phyloP scores from a whole-genome alignment of 2,113 vertebrate genomes.

The Noturus placidus region DNA sequence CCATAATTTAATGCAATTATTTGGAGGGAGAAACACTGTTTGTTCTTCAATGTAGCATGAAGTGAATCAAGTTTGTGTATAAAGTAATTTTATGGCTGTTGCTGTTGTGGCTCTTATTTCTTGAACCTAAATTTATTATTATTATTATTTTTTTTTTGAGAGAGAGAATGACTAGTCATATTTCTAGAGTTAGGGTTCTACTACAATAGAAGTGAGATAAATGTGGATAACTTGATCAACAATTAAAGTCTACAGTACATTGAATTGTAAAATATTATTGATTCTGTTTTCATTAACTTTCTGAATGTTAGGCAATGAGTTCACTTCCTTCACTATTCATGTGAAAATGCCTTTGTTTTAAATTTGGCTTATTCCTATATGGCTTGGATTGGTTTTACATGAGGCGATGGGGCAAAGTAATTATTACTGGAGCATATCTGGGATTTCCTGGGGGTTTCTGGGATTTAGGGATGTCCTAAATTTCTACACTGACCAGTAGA shows the following conservation, averaged over 20 bases:
- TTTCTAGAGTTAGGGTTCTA: slow-evolving; percentile 2
- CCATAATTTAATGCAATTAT: slow-evolving; percentile 63
- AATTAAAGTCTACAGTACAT: neutral
- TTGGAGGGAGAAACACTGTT: slow-evolving; percentile 59
- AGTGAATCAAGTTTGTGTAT: slow-evolving; percentile 59
- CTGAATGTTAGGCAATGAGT: neutral
- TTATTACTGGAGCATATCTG: neutral
- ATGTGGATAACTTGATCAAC: neutral
- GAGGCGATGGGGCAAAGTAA: neutral
- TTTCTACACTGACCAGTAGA: neutral
- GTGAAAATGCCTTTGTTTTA: neutral
- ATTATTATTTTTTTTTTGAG: slow-evolving; percentile 19
- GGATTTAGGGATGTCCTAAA: no score
- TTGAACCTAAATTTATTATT: slow-evolving; percentile 53
- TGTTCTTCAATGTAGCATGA: slow-evolving; percentile 58
- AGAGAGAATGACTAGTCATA: slow-evolving; percentile 28
- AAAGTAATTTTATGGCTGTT: slow-evolving; percentile 59
- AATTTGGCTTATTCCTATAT: neutral
- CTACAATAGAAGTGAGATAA: neutral
- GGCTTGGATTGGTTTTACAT: neutral
- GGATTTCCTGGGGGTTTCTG: no score
- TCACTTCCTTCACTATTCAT: neutral
- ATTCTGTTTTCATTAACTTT: neutral
- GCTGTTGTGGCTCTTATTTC: slow-evolving; percentile 64
- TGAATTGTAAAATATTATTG: neutral